Evolutionary conservation across 2,797 vertebrate species (phyloP), one percentile per base, ranked within the genome.

Genomic region (Gastrophryne carolinensis): DNA sequence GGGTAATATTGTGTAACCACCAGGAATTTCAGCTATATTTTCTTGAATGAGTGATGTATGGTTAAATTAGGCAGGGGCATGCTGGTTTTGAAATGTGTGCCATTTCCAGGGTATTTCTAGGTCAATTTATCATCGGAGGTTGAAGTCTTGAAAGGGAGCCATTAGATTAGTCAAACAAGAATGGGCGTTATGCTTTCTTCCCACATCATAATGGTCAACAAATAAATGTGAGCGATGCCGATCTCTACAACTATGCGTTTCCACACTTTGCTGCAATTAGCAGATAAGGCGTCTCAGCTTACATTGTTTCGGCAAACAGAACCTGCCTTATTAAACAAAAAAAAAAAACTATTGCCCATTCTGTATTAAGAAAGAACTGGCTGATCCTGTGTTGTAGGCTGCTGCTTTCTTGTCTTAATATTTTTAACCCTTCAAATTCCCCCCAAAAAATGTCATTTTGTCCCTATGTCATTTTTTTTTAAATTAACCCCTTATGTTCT

Each of bases 91-190:
- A 39, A 23, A n/a, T 9, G 29, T 21, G 24, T 57, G 15, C 9
- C 10, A 39, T 72, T 63, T 47, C 21, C 17, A 1, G 4, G 37
- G 12, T 26, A 30, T 26, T 64, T 47, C 29, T 58, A 49, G 61
- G 37, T 39, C 4, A 57, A 72, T 78, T 71, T 63, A 72, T 72
- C 67, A 77, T 37, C 13, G 4, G 4, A 10, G 34, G 50, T 54
- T 50, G 67, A 71, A 29, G 29, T 13, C 15, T 19, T 58, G 23
- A 52, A 68, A 50, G 9, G 53, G 11, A 35, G 29, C 52, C 68
- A 72, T 72, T 72, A 50, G 24, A 62, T 58, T 47, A 78, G 30
- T 70, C 52, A 78, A 65, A 78, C 53, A 78, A 10, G 4, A 54
- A 23, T 27, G 1, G 27, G 4, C 52, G 29, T 27, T 67, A 17